These are phyloP conservation scores for Acipenser oxyrinchus DNA, from an alignment of 2,797 vertebrate species.

Conservation along the genomic window DNA sequence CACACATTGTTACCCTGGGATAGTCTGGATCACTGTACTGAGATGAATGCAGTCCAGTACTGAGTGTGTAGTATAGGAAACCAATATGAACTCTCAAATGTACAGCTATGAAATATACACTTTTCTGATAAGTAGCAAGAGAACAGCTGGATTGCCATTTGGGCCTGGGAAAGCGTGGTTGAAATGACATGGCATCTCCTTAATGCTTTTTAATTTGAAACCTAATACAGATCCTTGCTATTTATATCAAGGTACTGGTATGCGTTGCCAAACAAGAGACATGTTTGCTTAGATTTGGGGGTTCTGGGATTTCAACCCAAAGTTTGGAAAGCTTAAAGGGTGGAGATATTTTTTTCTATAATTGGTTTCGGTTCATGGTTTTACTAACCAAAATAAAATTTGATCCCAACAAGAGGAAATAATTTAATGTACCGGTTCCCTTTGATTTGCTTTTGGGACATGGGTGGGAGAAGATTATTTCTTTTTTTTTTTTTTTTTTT, in stretches of 20 bases:
- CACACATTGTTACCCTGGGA: conserved; percentile 32
- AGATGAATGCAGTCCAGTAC: conserved; percentile 32
- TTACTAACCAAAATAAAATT: not conserved
- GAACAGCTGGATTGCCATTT: conserved; percentile 47
- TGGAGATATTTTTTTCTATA: conserved; percentile 10
- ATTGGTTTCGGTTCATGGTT: not conserved
- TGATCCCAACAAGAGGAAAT: not conserved
- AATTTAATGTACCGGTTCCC: no score
- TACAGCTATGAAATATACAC: conserved; percentile 40
- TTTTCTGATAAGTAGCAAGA: conserved; percentile 34
- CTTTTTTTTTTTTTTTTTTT: conserved; percentile 9
- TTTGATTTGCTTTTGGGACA: no score
- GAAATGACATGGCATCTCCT: conserved; percentile 16
- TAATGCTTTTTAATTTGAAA: conserved; percentile 35
- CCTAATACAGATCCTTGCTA: conserved; percentile 21
- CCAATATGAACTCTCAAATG: conserved; percentile 38
- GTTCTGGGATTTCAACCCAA: conserved; percentile 9
- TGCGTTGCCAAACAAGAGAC: not conserved
- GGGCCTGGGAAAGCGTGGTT: conserved; percentile 31
- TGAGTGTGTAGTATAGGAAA: conserved; percentile 43
- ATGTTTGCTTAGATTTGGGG: conserved; percentile 10
- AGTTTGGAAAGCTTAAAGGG: not conserved
- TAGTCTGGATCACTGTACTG: conserved; percentile 60
- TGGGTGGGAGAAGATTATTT: conserved; percentile 6
- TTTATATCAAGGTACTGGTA: conserved; percentile 33